These are phyloP conservation scores for Melanotus villosus DNA, from an alignment of 2,888 invertebrate species.

Conservation along the genomic window DNA sequence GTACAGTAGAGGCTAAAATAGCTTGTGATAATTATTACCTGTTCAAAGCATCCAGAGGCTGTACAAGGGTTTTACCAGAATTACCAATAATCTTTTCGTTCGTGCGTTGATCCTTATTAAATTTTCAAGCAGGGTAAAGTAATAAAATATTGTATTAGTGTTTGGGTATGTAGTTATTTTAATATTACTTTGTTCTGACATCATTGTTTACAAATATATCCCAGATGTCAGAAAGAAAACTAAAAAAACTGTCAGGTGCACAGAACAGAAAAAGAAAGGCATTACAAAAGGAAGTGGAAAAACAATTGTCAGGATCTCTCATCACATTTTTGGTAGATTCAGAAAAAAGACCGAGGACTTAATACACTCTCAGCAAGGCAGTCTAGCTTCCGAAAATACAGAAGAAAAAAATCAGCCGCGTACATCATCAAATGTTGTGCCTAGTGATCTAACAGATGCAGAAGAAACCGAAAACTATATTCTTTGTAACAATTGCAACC, in stretches of 20 bases:
- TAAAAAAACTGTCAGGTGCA: background rate
- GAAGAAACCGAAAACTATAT: background rate
- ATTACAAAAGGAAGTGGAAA: slow-evolving; percentile 1
- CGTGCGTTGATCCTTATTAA: too few species aligned
- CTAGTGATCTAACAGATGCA: slow-evolving; percentile 1
- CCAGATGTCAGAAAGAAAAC: background rate
- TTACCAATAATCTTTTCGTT: too few species aligned
- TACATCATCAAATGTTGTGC: background rate
- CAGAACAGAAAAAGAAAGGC: slow-evolving; percentile 2
- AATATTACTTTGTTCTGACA: too few species aligned
- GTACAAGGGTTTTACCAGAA: too few species aligned
- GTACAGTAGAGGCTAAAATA: too few species aligned
- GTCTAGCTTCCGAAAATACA: background rate
- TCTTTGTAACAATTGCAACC: background rate
- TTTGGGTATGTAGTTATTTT: too few species aligned
- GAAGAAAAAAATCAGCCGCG: background rate
- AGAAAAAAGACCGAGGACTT: too few species aligned
- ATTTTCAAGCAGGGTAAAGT: too few species aligned
- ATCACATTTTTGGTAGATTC: too few species aligned
- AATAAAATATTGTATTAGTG: too few species aligned
- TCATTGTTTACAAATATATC: background rate
- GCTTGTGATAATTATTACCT: too few species aligned
- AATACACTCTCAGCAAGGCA: background rate
- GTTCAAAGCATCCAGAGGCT: too few species aligned
- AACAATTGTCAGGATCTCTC: slow-evolving; percentile 1